A percentile compares a stretch with the other conserved stretches of the same genome.
Conservation (phyloP, 2,888 invertebrate genomes). For the Brachyptera putata region DNA sequence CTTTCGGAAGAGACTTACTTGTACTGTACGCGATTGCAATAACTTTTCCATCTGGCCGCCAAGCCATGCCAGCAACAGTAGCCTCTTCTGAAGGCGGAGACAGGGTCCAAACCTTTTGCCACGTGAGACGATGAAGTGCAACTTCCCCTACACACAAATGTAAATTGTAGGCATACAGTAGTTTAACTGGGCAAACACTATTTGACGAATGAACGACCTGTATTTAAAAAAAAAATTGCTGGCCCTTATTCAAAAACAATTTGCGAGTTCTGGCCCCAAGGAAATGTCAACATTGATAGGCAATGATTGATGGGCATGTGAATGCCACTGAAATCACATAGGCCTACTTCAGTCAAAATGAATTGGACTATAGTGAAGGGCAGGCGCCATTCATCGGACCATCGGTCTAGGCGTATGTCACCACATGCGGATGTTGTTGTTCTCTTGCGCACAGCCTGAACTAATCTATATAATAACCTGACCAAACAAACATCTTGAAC, state of each 20-base stretch:
- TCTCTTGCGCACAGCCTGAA: too few species aligned
- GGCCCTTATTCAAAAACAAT: too few species aligned
- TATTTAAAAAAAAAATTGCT: background rate
- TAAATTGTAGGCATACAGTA: background rate
- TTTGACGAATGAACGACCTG: background rate
- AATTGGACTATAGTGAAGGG: background rate
- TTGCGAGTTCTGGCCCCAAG: too few species aligned
- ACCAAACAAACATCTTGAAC: too few species aligned
- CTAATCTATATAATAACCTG: too few species aligned
- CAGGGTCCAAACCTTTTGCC: constrained; percentile 89
- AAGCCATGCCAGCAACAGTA: constrained; percentile 72
- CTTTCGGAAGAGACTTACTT: constrained; percentile 35
- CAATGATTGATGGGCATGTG: too few species aligned
- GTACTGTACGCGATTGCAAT: constrained; percentile 64
- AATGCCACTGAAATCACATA: too few species aligned
- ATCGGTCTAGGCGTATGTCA: too few species aligned
- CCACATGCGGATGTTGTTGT: too few species aligned
- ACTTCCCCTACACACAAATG: constrained; percentile 65
- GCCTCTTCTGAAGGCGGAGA: constrained; percentile 71
- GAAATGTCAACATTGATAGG: background rate
- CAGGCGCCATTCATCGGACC: background rate
- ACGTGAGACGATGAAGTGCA: constrained; percentile 80
- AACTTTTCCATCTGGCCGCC: constrained; percentile 94
- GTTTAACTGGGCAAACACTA: background rate
- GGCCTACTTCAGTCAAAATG: too few species aligned